phyloP scores from a whole-genome alignment of 2,797 vertebrate genomes.

The Hylomyscus alleni region DNA sequence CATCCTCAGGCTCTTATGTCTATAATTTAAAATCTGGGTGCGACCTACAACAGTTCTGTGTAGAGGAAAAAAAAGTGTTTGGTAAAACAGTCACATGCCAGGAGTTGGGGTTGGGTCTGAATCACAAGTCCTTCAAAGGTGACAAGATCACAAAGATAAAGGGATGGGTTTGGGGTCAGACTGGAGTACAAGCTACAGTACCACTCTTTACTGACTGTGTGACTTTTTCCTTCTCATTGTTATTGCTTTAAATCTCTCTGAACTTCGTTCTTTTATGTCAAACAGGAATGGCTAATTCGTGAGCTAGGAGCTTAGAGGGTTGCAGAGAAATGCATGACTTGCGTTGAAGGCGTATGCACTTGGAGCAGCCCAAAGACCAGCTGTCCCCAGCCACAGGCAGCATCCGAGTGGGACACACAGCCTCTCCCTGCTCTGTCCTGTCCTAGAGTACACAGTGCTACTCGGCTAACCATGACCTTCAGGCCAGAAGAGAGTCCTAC shows the following conservation, averaged over 20 bases:
- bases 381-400: accelerated
- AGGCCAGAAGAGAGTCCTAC: accelerated
- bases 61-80: not conserved
- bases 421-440: not conserved
- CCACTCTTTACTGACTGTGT: no score
- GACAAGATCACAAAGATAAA: not conserved
- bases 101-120: not conserved
- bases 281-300: not conserved
- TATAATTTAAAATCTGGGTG: not conserved
- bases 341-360: not conserved
- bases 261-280: not conserved
- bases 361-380: not conserved
- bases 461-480: not conserved
- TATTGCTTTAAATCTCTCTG: not conserved
- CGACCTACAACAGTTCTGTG: accelerated
- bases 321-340: accelerated
- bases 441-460: no score
- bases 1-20: not conserved
- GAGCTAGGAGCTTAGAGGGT: not conserved
- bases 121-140: not conserved
- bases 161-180: not conserved
- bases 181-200: not conserved
- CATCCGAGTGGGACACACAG: not conserved
- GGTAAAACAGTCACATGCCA: not conserved
- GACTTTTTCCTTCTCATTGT: not conserved